Evolutionary conservation across 2,888 invertebrate genomes (phyloP).

Genomic region (Melanostoma mellinum): DNA sequence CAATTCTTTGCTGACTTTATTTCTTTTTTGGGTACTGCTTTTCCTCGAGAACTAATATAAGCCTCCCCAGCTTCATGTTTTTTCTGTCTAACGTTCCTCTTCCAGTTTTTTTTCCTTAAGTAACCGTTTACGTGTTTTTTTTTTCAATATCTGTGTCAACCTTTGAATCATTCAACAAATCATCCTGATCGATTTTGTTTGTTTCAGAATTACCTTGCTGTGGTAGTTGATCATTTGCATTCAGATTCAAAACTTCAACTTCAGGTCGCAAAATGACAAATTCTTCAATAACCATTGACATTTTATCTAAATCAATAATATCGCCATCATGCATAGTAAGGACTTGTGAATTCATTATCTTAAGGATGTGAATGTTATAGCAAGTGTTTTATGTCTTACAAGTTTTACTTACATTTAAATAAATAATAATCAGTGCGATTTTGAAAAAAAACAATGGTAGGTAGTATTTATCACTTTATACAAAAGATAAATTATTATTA

Average conservation of each 20-base stretch:
- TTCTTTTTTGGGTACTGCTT: background rate
- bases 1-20: conserved; percentile 2
- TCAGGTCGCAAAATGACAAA: background rate
- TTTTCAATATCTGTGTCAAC: background rate
- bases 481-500: too few species aligned
- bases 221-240: too few species aligned
- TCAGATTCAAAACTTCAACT: background rate
- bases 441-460: background rate
- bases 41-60: background rate
- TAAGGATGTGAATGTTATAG: too few species aligned
- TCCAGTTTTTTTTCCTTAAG: background rate
- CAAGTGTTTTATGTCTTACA: too few species aligned
- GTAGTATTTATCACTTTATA: background rate
- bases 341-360: background rate
- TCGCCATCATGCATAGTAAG: conserved; percentile 4
- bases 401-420: too few species aligned
- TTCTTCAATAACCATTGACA: background rate
- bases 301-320: background rate
- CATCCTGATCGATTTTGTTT: background rate
- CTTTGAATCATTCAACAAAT: background rate
- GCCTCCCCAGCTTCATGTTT: background rate
- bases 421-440: too few species aligned
- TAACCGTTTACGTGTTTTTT: background rate
- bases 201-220: background rate
- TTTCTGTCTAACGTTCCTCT: background rate